Percentiles rank a stretch among this genome's conserved stretches.
These are phyloP conservation scores for Metacarcinus magister DNA, from an alignment of 2,888 invertebrate genomes.

Conservation along the genomic window DNA sequence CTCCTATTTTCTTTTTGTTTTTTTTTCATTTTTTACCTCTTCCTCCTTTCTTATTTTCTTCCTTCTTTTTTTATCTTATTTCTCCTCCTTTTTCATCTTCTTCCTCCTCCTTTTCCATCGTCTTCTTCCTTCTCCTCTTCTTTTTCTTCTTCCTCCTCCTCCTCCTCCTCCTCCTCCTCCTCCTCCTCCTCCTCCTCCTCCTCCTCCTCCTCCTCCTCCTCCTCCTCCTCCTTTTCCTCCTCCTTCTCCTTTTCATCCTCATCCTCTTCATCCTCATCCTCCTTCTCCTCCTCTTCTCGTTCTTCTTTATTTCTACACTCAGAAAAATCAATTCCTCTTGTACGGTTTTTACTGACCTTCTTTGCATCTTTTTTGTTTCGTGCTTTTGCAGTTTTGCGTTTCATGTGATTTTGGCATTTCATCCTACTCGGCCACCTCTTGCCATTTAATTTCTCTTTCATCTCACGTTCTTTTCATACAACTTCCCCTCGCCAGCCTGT, in stretches of 20 bases:
- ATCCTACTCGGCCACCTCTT: not conserved
- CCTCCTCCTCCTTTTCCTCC: no score
- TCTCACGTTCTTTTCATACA: not conserved
- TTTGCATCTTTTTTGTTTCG: slow-evolving; percentile 11
- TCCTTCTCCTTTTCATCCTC: no score
- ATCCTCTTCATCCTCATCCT: no score
- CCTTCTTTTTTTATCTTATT: not conserved
- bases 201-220: no score
- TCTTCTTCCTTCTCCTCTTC: not conserved
- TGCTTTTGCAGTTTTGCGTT: not conserved
- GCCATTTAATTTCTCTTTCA: not conserved
- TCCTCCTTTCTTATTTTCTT: no score
- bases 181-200: no score
- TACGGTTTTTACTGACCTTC: not conserved
- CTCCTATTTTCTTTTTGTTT: no score
- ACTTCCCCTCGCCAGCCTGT: not conserved
- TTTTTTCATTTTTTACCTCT: no score
- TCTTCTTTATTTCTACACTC: not conserved
- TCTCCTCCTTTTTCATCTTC: not conserved
- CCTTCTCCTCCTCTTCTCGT: no score
- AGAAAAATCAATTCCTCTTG: not conserved
- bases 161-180: no score
- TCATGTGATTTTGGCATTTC: not conserved
- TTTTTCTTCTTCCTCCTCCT: no score
- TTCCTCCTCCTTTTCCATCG: no score